Base-by-base conservation (phyloP, 2,888 invertebrate species). In the Hyposoter didymator region DNA sequence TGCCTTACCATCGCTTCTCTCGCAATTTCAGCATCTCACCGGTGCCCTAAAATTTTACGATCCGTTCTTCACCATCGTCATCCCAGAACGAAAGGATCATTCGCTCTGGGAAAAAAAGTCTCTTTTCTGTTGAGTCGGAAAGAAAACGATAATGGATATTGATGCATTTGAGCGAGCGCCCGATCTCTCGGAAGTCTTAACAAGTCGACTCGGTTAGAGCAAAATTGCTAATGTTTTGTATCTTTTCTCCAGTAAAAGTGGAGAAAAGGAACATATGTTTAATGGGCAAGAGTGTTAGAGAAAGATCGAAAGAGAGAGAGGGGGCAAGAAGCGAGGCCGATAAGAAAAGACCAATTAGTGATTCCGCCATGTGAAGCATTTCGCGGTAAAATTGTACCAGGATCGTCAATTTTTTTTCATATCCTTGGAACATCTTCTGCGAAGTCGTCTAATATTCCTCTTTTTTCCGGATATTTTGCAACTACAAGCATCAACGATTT, bases 141-240 rank as follows among this genome's bases (percentile, higher is more conserved):
- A 52, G 82, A 90, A 87, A 91, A 88, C 86, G 89, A 89, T 89
- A 90, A 91, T 90, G 91, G 91, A 91, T 91, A 91, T 91, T 90
- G 90, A 87, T 88, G 88, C 89, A 90, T 84, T 83, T 72, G 74
- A 67, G 69, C n/a, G n/a, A 75, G 81, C 75, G 47, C 28, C 75
- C 32, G 69, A 69, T 89, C 90, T 92, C 92, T 90, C 89, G 89
- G 91, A 92, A 92, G 88, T 88, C 88, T 66, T 47, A 49, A 74
- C 75, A 73, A 82, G 62, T 66, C 84, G 69, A 45, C 59, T 74
- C n/a, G 69, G 84, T 74, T 75, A 88, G 89, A 89, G 90, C 91
- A 90, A 93, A 92, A 92, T 93, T 92, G 92, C 91, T 92, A 92
- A 93, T 93, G 92, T 92, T 92, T 91, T 88, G 86, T 83, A 66